phyloP scores from a whole-genome alignment of 1,140 invertebrate genomes.

The Zaprionus kolodkinae region DNA sequence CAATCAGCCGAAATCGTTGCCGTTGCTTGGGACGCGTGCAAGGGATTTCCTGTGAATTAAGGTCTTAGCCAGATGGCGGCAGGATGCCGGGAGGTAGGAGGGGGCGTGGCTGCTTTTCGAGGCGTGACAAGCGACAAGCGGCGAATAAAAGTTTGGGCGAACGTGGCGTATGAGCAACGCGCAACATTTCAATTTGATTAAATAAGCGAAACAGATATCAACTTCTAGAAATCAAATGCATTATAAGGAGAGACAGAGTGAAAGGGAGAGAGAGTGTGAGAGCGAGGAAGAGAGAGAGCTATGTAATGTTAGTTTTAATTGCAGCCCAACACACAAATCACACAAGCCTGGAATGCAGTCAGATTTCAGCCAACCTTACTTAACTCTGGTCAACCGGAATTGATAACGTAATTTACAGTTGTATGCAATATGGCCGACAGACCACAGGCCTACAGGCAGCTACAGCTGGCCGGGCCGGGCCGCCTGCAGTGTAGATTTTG shows the following conservation, averaged over 20 bases:
- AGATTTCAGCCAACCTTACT: conserved; percentile 41
- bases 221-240: background rate
- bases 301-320: conserved; percentile 26
- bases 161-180: conserved; percentile 42
- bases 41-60: conserved; percentile 72
- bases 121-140: conserved; percentile 44
- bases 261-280: background rate
- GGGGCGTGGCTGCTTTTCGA: background rate
- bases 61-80: conserved; percentile 28
- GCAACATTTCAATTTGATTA: conserved; percentile 67
- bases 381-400: conserved; percentile 48
- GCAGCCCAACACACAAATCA: conserved; percentile 19
- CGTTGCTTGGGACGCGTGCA: conserved; percentile 50
- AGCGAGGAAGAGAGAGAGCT: background rate
- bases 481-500: conserved; percentile 51
- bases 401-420: conserved; percentile 65
- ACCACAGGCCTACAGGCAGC: background rate
- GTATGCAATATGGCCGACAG: conserved; percentile 7
- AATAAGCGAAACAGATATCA: conserved; percentile 27
- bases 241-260: background rate
- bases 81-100: too few relatives aligned
- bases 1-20: conserved; percentile 77
- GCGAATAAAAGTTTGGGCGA: conserved; percentile 24
- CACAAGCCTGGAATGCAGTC: conserved; percentile 15
- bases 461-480: background rate